Evolutionary conservation across 1,140 invertebrate genomes (phyloP).

Genomic region (Lineus longissimus): DNA sequence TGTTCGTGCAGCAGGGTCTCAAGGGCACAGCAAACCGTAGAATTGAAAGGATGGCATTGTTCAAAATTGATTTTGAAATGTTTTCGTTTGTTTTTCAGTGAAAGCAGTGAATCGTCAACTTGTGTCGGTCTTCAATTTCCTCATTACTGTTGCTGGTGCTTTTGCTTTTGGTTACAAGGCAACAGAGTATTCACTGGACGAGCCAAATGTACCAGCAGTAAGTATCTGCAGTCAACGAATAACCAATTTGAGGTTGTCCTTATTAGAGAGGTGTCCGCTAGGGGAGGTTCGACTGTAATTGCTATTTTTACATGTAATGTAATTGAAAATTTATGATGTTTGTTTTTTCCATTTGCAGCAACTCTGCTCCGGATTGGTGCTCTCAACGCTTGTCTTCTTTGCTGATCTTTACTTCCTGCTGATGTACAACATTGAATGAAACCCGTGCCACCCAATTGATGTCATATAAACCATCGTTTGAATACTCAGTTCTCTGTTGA

Average conservation of each 20-base stretch:
- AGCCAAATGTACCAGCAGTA: constrained; percentile 16
- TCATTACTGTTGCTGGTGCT: constrained; percentile 54
- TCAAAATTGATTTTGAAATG: too few species aligned
- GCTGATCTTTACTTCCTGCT: constrained; percentile 57
- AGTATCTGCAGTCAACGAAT: too few species aligned
- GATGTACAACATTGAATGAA: constrained; percentile 24
- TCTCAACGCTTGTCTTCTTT: constrained; percentile 55
- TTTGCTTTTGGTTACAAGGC: constrained; percentile 56
- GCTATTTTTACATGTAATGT: background rate
- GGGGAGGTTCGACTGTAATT: background rate
- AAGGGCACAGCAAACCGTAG: too few species aligned
- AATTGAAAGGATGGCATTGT: too few species aligned
- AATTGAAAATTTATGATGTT: background rate
- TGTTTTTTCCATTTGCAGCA: constrained; percentile 43
- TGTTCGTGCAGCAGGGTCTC: too few species aligned
- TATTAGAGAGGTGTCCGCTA: background rate
- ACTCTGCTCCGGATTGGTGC: constrained; percentile 49
- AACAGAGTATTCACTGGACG: constrained; percentile 31
- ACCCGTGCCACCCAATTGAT: too few species aligned
- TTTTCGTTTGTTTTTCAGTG: constrained; percentile 35
- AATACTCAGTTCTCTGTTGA: too few species aligned
- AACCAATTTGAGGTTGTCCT: background rate
- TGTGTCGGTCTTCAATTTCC: constrained; percentile 53
- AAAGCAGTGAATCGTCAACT: constrained; percentile 52
- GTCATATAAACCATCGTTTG: too few species aligned